Conservation (phyloP, 2,888 invertebrate genomes). For the Gisinianus flammeolus region DNA sequence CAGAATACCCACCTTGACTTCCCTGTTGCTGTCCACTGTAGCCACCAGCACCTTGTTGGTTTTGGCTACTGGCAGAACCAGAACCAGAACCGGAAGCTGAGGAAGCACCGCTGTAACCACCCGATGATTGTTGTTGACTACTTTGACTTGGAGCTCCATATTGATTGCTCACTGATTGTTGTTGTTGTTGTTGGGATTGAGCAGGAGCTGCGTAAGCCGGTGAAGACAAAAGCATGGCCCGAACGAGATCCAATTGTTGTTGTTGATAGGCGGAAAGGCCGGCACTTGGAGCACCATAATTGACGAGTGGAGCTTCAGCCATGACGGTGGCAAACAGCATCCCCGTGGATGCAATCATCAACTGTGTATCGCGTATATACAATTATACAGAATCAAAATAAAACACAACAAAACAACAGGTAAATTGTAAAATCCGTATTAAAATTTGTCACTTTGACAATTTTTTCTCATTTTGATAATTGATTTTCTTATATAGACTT, state of each 20-base stretch:
- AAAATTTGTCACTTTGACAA: neutral
- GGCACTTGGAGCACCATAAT: slow-evolving; percentile 23
- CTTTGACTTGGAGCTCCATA: neutral
- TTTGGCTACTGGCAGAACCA: too few species aligned
- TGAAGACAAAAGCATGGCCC: neutral
- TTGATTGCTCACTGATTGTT: neutral
- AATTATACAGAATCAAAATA: too few species aligned
- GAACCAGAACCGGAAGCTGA: neutral
- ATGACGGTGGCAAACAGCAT: slow-evolving; percentile 14
- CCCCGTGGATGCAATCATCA: slow-evolving; percentile 15
- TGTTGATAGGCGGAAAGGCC: neutral
- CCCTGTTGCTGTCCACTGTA: neutral
- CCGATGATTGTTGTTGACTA: neutral
- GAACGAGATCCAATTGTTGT: neutral
- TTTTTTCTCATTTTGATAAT: neutral
- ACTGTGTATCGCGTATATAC: neutral
- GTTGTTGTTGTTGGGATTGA: neutral
- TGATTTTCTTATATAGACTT: neutral
- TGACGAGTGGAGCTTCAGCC: slow-evolving; percentile 18
- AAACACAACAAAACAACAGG: too few species aligned
- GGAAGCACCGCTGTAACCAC: neutral
- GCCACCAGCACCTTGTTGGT: neutral
- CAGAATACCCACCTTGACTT: neutral
- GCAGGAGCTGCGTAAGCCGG: neutral
- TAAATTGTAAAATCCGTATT: too few species aligned